Conservation (phyloP, 2,113 vertebrate species). For the Strix aluco region DNA sequence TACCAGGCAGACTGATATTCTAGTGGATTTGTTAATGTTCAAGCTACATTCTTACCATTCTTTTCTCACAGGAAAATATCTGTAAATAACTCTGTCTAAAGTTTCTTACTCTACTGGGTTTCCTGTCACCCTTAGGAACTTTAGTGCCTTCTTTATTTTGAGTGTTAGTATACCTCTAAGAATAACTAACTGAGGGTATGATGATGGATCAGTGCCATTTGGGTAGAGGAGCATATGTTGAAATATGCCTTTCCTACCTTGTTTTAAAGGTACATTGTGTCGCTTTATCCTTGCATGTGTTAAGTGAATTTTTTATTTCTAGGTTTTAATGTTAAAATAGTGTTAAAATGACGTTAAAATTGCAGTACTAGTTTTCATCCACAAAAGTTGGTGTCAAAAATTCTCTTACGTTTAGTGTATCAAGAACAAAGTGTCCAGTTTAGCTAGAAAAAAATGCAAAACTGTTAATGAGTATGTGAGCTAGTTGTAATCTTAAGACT, state of each 20-base stretch:
- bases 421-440: neutral
- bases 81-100: conserved; percentile 63
- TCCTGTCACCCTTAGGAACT: conserved; percentile 40
- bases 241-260: neutral
- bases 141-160: neutral
- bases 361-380: neutral
- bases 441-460: neutral
- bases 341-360: neutral
- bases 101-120: conserved; percentile 31
- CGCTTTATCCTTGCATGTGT: neutral
- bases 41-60: conserved; percentile 76
- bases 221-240: neutral
- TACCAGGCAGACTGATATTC: neutral
- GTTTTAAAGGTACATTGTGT: neutral
- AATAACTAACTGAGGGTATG: neutral
- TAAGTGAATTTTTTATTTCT: neutral
- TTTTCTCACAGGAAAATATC: conserved; percentile 82
- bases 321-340: neutral
- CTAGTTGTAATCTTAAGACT: neutral
- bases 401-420: neutral
- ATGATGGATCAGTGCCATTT: conserved; percentile 15
- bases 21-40: conserved; percentile 70
- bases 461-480: neutral
- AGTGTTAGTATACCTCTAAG: neutral
- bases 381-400: neutral